phyloP scores from a whole-genome alignment of 2,113 vertebrate species.

The Neomonachus schauinslandi region DNA sequence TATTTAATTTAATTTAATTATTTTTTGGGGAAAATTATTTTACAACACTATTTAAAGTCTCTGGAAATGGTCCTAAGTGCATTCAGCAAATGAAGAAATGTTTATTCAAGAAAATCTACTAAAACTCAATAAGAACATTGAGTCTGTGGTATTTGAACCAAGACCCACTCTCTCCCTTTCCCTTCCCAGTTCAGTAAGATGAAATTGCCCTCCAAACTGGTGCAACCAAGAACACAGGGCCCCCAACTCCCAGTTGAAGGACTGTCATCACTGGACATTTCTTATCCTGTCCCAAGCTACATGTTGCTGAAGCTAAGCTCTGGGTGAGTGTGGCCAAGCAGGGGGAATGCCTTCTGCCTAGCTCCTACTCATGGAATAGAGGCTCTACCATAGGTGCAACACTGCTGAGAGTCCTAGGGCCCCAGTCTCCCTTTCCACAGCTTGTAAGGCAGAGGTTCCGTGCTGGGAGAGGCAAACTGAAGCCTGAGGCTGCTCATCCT shows the following conservation, averaged over 20 bases:
- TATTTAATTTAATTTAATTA: background rate
- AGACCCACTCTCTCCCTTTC: background rate
- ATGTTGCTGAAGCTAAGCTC: background rate
- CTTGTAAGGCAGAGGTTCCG: background rate
- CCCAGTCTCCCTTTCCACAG: background rate
- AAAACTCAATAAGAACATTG: background rate
- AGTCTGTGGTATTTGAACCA: background rate
- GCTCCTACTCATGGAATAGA: background rate
- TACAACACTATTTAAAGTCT: background rate
- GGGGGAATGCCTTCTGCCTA: background rate
- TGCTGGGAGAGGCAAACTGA: background rate
- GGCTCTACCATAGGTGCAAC: background rate
- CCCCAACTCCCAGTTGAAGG: background rate
- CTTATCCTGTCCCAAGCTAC: background rate
- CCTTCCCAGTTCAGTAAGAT: background rate
- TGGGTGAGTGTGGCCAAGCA: background rate
- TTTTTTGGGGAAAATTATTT: constrained; percentile 5
- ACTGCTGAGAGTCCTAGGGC: background rate
- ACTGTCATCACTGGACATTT: background rate
- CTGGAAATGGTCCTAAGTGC: background rate
- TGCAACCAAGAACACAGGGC: background rate
- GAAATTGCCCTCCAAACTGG: background rate
- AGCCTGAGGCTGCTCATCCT: background rate
- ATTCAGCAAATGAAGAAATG: constrained; percentile 6
- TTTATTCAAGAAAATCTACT: background rate